A percentile compares a stretch with the other conserved stretches of the same genome.
Evolutionary conservation across 1,140 invertebrate genomes (phyloP).

Genomic region (Sitophilus oryzae): DNA sequence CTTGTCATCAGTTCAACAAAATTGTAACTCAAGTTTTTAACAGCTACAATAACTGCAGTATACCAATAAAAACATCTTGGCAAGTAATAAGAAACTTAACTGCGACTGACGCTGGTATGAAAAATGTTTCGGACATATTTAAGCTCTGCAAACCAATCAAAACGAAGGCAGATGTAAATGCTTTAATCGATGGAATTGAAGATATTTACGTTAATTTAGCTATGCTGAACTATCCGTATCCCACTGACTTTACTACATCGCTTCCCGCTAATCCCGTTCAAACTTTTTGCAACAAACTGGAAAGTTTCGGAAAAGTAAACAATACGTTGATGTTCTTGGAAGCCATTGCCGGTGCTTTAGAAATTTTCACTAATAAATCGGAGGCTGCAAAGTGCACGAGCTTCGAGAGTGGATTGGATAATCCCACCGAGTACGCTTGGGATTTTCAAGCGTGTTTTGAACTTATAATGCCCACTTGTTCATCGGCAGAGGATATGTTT

Average conservation of each 20-base stretch:
- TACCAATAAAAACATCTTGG: constrained; percentile 78
- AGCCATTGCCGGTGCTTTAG: constrained; percentile 62
- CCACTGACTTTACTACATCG: constrained; percentile 69
- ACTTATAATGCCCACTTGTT: constrained; percentile 91
- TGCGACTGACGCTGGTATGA: constrained; percentile 23
- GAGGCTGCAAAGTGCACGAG: constrained; percentile 62
- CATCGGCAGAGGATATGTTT: constrained; percentile 81
- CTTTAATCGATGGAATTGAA: constrained; percentile 55
- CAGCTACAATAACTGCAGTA: constrained; percentile 60
- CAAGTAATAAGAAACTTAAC: constrained; percentile 48
- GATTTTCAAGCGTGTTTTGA: constrained; percentile 83
- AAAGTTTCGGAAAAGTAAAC: constrained; percentile 30
- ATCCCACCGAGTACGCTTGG: constrained; percentile 67
- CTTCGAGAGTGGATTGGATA: constrained; percentile 46
- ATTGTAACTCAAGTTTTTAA: constrained; percentile 76
- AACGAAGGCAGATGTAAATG: constrained; percentile 49
- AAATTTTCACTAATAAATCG: constrained; percentile 80
- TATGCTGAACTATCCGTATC: constrained; percentile 92
- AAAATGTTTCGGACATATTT: constrained; percentile 65
- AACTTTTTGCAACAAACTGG: constrained; percentile 49
- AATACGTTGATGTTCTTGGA: constrained; percentile 50
- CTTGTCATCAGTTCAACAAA: constrained; percentile 71
- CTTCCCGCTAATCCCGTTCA: constrained; percentile 80
- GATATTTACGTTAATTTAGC: constrained; percentile 73
- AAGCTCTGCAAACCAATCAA: constrained; percentile 66